Evolutionary conservation across 2,113 vertebrate genomes (phyloP), one percentile per base, ranked within the genome.

Genomic region (Neoarius graeffei): DNA sequence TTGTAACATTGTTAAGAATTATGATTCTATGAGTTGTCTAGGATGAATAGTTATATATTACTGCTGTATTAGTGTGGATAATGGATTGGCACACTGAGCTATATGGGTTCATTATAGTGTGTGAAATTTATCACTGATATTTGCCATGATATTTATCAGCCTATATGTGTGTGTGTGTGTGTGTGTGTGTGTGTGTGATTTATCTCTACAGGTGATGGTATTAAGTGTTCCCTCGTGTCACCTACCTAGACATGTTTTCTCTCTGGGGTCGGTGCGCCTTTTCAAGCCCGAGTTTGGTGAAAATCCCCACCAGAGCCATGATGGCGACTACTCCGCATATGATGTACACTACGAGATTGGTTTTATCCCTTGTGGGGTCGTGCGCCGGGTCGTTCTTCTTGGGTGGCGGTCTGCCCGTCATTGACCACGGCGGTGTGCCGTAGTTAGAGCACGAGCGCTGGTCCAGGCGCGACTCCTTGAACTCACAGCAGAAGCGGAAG

Each of bases 291-390:
- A 99, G 93, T 93, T 99, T 99, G 92, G 98, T 99, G 96, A 99
- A 99, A 95, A 99, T 99, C 87, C 98, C 98, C 92, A 99, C 98
- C 48, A 99, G 96, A 83, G 99, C 98, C 98, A 99, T 99, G 90
- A 99, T 96, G 71, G 98, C 98, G 93, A 99, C 98, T 92, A 99
- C 98, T 95, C 98, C 98, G 92, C 98, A 99, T 90, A 99, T 99
- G 94, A 99, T 97, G 94, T 99, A 99, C 87, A 99, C 98, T 83
- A 99, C 98, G 89, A 99, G 96, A 95, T 99, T 99, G 83, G 98
- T 99, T 95, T 99, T 99, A 95, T 99, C 98, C 95, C 97, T 97
- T 92, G 98, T 98, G 92, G 96, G 97, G 93, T 98, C 98, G 80
- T 96, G 96, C 85, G 96, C 87, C 88, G 96, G 95, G 93, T 98